A percentile compares a stretch with the other conserved stretches of the same genome.
Conservation (phyloP, 92 coral and sea anemone genomes). For the Phenganax marumi region DNA sequence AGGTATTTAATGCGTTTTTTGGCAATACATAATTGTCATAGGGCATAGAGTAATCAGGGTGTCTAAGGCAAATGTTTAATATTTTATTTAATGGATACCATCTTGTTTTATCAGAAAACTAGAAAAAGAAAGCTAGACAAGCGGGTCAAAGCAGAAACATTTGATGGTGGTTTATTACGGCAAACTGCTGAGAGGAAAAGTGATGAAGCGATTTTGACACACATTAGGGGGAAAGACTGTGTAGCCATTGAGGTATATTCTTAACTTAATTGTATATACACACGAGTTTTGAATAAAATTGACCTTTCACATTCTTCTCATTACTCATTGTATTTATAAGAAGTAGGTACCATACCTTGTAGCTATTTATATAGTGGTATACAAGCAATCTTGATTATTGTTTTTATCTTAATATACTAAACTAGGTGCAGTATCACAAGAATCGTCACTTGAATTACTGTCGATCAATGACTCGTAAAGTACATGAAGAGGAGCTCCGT, state of each 20-base stretch:
- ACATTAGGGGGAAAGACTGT: slow-evolving; percentile 4
- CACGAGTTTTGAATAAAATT: neutral
- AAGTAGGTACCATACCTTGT: too few relatives aligned
- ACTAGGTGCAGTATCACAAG: neutral
- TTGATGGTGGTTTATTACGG: slow-evolving; percentile 1
- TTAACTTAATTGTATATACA: too few relatives aligned
- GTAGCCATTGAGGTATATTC: neutral
- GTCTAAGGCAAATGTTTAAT: too few relatives aligned
- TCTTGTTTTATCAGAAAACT: neutral
- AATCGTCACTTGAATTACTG: neutral
- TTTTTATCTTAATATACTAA: too few relatives aligned
- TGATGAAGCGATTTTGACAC: neutral
- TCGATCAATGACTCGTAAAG: neutral
- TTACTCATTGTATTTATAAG: too few relatives aligned
- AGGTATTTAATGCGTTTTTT: neutral
- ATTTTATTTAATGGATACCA: neutral
- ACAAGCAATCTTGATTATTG: too few relatives aligned
- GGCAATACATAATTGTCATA: neutral
- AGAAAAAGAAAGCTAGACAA: slow-evolving; percentile 5
- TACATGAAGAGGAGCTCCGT: neutral
- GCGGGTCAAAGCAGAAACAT: neutral
- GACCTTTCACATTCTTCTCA: too few relatives aligned
- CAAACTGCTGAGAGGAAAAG: neutral
- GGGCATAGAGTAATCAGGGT: neutral
- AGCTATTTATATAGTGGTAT: too few relatives aligned